A percentile compares a stretch with the other conserved stretches of the same genome.
phyloP scores from a whole-genome alignment of 2,797 vertebrate species.

The Gymnocypris eckloni region DNA sequence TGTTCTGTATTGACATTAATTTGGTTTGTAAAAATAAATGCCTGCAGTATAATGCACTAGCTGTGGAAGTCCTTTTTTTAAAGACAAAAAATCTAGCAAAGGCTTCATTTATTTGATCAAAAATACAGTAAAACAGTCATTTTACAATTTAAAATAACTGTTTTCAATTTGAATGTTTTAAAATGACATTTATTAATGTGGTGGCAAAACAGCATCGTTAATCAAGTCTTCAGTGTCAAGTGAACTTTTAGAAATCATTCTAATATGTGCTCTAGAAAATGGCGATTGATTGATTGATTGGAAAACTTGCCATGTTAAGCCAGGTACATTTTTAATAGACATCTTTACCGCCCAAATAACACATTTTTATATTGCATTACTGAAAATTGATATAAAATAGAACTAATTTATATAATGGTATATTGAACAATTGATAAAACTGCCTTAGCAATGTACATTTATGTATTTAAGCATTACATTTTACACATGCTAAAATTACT shows the following conservation, averaged over 20 bases:
- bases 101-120: not conserved
- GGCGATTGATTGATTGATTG: not conserved
- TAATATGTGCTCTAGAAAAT: not conserved
- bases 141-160: not conserved
- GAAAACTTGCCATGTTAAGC: not conserved
- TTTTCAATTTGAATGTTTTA: not conserved
- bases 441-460: not conserved
- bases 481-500: not conserved
- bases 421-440: not conserved
- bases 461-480: not conserved
- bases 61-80: too few species aligned
- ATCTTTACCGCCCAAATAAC: not conserved
- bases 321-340: not conserved
- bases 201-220: not conserved
- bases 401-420: not conserved
- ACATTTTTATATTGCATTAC: not conserved
- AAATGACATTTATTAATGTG: not conserved
- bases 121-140: not conserved
- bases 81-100: too few species aligned
- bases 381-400: not conserved
- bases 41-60: not conserved
- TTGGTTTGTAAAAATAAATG: not conserved
- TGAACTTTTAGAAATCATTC: not conserved
- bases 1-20: not conserved
- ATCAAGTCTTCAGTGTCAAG: not conserved